Evolutionary conservation across 2,888 invertebrate genomes (phyloP).

Genomic region (Abscondita cerata): DNA sequence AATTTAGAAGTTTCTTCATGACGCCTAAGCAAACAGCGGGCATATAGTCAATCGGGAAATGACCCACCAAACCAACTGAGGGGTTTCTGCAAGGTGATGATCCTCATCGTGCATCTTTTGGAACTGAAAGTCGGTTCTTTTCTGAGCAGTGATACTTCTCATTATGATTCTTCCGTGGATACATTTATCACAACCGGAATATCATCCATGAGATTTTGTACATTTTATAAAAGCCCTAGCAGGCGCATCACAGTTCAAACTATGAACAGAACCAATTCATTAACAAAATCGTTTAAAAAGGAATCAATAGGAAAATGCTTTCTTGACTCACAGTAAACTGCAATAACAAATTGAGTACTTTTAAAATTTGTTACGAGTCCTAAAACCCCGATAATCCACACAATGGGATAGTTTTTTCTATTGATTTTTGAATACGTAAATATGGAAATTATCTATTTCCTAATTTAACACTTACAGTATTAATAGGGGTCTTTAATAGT

Average conservation of each 20-base stretch:
- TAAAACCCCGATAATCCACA: too few relatives aligned
- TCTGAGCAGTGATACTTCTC: conserved; percentile 6
- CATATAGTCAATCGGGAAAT: conserved; percentile 25
- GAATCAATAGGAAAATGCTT: neutral
- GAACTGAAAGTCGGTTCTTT: conserved; percentile 22
- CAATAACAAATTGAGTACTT: too few relatives aligned
- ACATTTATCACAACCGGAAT: neutral
- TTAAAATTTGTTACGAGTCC: too few relatives aligned
- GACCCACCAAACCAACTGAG: conserved; percentile 13
- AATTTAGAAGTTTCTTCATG: conserved; percentile 20
- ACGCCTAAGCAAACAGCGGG: conserved; percentile 19
- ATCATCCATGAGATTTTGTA: neutral
- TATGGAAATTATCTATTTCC: too few relatives aligned
- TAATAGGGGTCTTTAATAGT: too few relatives aligned
- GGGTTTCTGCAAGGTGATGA: conserved; percentile 18
- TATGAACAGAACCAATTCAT: neutral
- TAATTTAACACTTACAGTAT: too few relatives aligned
- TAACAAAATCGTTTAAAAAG: neutral
- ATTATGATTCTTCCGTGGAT: conserved; percentile 12
- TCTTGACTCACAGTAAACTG: neutral
- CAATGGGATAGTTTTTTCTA: too few relatives aligned
- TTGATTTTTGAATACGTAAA: too few relatives aligned
- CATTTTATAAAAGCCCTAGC: neutral
- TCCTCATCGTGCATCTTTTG: conserved; percentile 18
- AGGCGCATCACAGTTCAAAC: neutral